Evolutionary conservation across 2,113 vertebrate genomes (phyloP).

Genomic region (Pterocles burchelli): DNA sequence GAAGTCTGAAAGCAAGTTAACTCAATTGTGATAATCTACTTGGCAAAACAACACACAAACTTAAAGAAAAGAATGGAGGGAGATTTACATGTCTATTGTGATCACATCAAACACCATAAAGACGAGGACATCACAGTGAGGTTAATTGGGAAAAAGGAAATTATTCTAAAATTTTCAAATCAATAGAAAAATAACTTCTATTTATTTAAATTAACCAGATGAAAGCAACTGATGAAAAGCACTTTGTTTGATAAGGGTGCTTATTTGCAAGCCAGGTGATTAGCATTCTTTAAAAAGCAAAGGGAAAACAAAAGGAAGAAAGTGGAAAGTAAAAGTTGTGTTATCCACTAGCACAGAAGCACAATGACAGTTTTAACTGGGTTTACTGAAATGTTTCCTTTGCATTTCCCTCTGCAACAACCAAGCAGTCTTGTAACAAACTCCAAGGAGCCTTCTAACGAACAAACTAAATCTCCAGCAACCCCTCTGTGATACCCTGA

Average conservation of each 20-base stretch:
- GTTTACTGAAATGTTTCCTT: not conserved
- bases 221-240: not conserved
- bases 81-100: not conserved
- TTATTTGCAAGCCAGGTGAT: slow-evolving; percentile 10
- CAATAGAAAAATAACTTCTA: not conserved
- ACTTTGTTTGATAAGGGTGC: slow-evolving; percentile 9
- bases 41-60: not conserved
- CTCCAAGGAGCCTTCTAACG: not conserved
- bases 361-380: not conserved
- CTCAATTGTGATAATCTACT: not conserved
- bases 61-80: not conserved
- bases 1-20: not conserved
- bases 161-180: not conserved
- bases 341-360: not conserved
- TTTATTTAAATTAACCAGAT: slow-evolving; percentile 26
- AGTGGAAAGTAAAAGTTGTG: not conserved
- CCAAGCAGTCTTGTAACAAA: not conserved
- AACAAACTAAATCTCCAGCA: not conserved
- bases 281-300: not conserved
- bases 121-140: not conserved
- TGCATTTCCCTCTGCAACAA: not conserved
- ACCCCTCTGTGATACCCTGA: not conserved
- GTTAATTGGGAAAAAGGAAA: slow-evolving; percentile 10
- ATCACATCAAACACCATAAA: not conserved
- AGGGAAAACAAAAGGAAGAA: not conserved